Conservation (phyloP, 2,888 invertebrate species). For the Hypomecis punctinalis region DNA sequence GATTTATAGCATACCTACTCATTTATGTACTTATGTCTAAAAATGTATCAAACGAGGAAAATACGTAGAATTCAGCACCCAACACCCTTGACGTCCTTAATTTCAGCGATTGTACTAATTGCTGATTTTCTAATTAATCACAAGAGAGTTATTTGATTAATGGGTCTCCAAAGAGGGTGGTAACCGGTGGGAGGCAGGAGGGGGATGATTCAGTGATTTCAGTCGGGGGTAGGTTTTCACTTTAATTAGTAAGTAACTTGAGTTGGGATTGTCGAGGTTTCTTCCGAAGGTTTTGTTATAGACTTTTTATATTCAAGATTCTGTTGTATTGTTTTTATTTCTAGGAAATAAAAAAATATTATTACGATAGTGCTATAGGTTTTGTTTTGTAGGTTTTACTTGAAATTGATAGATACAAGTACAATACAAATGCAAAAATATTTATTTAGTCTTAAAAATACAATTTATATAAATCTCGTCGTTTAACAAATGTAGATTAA, state of each 20-base stretch:
- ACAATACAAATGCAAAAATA: too few species aligned
- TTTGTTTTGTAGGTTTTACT: too few species aligned
- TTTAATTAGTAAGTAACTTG: conserved; percentile 70
- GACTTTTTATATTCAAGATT: conserved; percentile 45
- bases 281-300: conserved; percentile 45
- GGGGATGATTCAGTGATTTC: conserved; percentile 70
- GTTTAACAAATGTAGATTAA: too few species aligned
- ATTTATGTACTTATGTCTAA: neutral
- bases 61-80: neutral
- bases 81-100: conserved; percentile 49
- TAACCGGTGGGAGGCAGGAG: conserved; percentile 35
- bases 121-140: conserved; percentile 83
- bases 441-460: too few species aligned
- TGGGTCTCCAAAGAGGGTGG: conserved; percentile 64
- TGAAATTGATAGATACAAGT: too few species aligned
- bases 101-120: conserved; percentile 74
- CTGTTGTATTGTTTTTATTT: neutral
- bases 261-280: conserved; percentile 47
- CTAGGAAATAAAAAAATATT: neutral
- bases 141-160: conserved; percentile 80
- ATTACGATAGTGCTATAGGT: too few species aligned
- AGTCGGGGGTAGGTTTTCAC: conserved; percentile 61
- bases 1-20: neutral
- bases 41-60: neutral
- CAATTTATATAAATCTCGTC: too few species aligned